Evolutionary conservation across 2,888 invertebrate genomes (phyloP).

Genomic region (Seladonia tumulorum): DNA sequence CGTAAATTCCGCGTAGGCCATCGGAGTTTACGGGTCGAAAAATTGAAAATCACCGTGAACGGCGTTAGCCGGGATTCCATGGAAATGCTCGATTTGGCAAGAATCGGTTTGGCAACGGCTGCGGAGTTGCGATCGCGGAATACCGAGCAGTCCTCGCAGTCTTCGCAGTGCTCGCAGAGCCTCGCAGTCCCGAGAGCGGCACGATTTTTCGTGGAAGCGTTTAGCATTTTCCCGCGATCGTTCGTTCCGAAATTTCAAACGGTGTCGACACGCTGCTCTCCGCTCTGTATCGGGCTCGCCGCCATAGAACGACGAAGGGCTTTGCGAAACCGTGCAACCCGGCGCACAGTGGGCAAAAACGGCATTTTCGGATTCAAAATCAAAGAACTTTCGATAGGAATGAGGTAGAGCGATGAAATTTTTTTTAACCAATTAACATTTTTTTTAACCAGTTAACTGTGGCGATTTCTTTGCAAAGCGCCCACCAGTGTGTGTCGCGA

Average conservation of each 20-base stretch:
- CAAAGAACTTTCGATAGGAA: too few relatives aligned
- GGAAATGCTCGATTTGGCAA: conserved; percentile 8
- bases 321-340: neutral
- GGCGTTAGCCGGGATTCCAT: conserved; percentile 16
- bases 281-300: neutral
- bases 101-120: conserved; percentile 54
- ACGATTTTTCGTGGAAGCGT: conserved; percentile 64
- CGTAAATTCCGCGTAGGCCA: too few relatives aligned
- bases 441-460: too few relatives aligned
- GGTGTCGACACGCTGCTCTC: conserved; percentile 4
- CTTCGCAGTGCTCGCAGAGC: neutral
- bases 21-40: neutral
- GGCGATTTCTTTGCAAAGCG: too few relatives aligned
- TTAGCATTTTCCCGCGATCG: conserved; percentile 64
- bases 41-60: conserved; percentile 25
- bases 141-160: conserved; percentile 42
- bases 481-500: too few relatives aligned
- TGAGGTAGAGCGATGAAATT: too few relatives aligned
- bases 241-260: conserved; percentile 36
- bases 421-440: too few relatives aligned
- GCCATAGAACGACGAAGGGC: neutral
- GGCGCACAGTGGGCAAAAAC: too few relatives aligned
- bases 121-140: conserved; percentile 46
- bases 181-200: neutral
- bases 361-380: too few relatives aligned